A percentile compares a stretch with the other conserved stretches of the same genome.
Evolutionary conservation across 2,888 invertebrate genomes (phyloP).

Genomic region (Tachystola acroxantha): DNA sequence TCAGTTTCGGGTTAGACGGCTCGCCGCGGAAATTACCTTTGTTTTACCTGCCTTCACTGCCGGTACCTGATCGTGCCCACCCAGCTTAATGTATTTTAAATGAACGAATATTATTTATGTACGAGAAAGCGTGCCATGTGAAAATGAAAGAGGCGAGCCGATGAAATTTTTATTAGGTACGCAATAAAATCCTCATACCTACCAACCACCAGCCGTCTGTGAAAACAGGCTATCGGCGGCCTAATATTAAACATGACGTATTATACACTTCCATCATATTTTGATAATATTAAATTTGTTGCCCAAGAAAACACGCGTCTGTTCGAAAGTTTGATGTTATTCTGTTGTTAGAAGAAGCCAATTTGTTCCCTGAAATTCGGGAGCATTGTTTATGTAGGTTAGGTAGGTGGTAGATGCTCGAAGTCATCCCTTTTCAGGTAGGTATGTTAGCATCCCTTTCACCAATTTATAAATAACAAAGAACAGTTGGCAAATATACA

Average conservation of each 20-base stretch:
- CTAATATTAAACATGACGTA: conserved; percentile 5
- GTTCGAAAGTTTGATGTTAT: conserved; percentile 21
- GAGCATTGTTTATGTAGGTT: conserved; percentile 28
- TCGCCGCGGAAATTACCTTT: conserved; percentile 43
- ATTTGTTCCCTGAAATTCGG: conserved; percentile 28
- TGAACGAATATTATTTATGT: conserved; percentile 54
- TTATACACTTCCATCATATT: background rate
- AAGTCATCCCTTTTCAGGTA: conserved; percentile 28
- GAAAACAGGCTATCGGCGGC: conserved; percentile 5
- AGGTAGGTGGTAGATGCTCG: too few species aligned
- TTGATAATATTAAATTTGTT: conserved; percentile 1
- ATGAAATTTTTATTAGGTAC: conserved; percentile 40
- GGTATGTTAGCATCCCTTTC: conserved; percentile 25
- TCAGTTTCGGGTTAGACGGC: conserved; percentile 11
- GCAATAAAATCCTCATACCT: conserved; percentile 31
- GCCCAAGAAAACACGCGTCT: conserved; percentile 2
- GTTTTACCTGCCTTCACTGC: conserved; percentile 24
- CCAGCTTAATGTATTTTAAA: conserved; percentile 61
- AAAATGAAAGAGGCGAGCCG: conserved; percentile 42
- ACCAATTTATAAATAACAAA: conserved; percentile 37
- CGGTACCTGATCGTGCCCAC: conserved; percentile 36
- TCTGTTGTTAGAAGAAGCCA: conserved; percentile 26
- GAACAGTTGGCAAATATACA: conserved; percentile 22
- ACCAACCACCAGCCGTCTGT: too few species aligned
- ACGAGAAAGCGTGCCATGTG: conserved; percentile 34